Evolutionary conservation across 2,888 invertebrate species (phyloP).

Genomic region (Drosophila neonasuta): DNA sequence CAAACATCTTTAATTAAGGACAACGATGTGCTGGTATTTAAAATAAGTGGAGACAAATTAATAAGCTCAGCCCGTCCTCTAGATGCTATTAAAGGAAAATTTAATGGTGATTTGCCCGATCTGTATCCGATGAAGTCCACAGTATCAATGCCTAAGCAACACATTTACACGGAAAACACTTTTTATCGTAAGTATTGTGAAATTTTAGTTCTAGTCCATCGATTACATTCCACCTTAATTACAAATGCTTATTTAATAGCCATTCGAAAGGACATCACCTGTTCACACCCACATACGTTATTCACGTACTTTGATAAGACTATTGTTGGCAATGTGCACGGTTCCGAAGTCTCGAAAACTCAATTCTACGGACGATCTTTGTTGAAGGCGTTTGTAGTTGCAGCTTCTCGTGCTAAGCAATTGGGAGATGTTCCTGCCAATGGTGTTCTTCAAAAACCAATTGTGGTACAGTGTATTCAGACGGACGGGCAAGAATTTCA

Average conservation of each 20-base stretch:
- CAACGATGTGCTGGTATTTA: slow-evolving; percentile 85
- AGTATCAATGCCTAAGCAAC: slow-evolving; percentile 83
- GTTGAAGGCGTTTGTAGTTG: slow-evolving; percentile 89
- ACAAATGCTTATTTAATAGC: slow-evolving; percentile 48
- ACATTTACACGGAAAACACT: slow-evolving; percentile 86
- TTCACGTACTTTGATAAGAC: slow-evolving; percentile 87
- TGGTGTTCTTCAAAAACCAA: slow-evolving; percentile 86
- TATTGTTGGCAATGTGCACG: slow-evolving; percentile 87
- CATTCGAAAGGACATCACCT: slow-evolving; percentile 48
- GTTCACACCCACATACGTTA: slow-evolving; percentile 87
- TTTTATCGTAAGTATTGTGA: slow-evolving; percentile 87
- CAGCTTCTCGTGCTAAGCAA: slow-evolving; percentile 89
- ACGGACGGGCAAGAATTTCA: slow-evolving; percentile 90
- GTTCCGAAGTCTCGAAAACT: slow-evolving; percentile 85
- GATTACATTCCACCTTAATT: background rate
- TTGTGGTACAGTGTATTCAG: slow-evolving; percentile 92
- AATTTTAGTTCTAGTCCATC: background rate
- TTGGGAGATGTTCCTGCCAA: slow-evolving; percentile 84
- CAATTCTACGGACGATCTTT: slow-evolving; percentile 88
- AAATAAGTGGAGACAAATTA: slow-evolving; percentile 86
- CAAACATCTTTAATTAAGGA: slow-evolving; percentile 85
- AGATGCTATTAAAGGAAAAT: slow-evolving; percentile 83
- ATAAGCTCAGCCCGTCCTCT: slow-evolving; percentile 86
- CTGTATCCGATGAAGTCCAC: slow-evolving; percentile 89
- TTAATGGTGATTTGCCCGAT: slow-evolving; percentile 86